Base-by-base conservation (phyloP, 2,888 invertebrate genomes). In the Caenorhabditis uteleia region DNA sequence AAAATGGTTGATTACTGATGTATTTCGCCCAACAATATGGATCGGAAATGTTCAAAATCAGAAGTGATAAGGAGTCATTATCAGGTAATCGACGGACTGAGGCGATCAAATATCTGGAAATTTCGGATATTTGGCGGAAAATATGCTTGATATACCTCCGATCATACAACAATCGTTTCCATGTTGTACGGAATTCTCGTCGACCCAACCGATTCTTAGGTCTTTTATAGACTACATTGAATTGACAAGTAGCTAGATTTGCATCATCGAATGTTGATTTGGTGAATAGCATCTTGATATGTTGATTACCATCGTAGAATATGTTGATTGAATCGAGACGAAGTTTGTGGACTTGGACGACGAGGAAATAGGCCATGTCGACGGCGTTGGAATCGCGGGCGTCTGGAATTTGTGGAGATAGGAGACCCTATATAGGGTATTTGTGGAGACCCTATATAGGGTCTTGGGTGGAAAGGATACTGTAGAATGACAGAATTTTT, bases 11-110 rank as follows among this genome's bases (percentile, higher is more conserved):
- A 49, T 55, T 66, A 29, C 55, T 60, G 26, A 66, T 53, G 29
- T 66, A 66, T 23, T 66, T 66, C 16, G 66, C 55, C 66, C 66
- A 66, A 33, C 66, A 66, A 33, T 60, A 66, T 2, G 59, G 55
- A 7, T 66, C 66, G 23, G 55, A 46, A 16, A 66, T 56, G 39
- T 66, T 66, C 16, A 65, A 20, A 12, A 66, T 48, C 20, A 60
- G 40, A 31, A 66, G 27, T 0, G 50, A 43, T 1, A 60, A 10
- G 5, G 40, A 33, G 6, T 60, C 48, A 5, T 43, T 48, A 12
- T 53, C 48, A 23, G 33, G 18, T 16, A 66, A 4, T 31, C 31
- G 39, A 18, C 60, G 36, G 3, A 66, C 66, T 4, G 33, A 39
- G 2, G 53, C 48, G 1, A 66, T 42, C 26, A 66, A 34, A 25